These are phyloP conservation scores for Lithodes maja DNA, from an alignment of 2,888 invertebrate genomes.

Conservation along the genomic window DNA sequence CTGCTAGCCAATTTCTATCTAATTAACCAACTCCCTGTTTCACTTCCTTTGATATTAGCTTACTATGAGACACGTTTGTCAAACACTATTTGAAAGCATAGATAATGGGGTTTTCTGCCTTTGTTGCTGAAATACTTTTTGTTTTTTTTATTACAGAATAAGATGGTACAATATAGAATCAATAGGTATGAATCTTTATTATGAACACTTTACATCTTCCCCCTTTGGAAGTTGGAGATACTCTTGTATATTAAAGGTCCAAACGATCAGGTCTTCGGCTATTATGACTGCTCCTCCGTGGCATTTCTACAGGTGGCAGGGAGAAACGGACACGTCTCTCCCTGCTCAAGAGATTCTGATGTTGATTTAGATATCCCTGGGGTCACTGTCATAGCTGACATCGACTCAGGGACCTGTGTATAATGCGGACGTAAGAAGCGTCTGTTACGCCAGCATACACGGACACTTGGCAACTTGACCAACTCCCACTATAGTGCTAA, in stretches of 20 bases:
- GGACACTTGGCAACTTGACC: slow-evolving; percentile 27
- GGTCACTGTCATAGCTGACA: no score
- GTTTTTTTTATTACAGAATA: no score
- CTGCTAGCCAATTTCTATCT: no score
- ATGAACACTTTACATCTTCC: background rate
- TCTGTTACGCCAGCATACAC: slow-evolving; percentile 19
- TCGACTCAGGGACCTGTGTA: background rate
- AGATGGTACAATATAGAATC: no score
- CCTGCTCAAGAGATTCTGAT: background rate
- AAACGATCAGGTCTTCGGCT: background rate
- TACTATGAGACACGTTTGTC: no score
- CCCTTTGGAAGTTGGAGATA: background rate
- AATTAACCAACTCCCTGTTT: no score
- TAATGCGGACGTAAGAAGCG: slow-evolving; percentile 16
- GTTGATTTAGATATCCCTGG: background rate
- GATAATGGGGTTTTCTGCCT: no score
- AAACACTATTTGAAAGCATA: no score
- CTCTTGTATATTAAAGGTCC: background rate
- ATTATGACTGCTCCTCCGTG: background rate
- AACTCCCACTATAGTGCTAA: slow-evolving; percentile 21
- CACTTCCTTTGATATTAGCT: no score
- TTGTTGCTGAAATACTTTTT: no score
- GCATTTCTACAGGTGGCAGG: background rate
- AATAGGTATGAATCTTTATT: no score
- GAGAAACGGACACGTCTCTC: background rate